phyloP scores from a whole-genome alignment of 2,888 invertebrate species.

The Leucania comma region DNA sequence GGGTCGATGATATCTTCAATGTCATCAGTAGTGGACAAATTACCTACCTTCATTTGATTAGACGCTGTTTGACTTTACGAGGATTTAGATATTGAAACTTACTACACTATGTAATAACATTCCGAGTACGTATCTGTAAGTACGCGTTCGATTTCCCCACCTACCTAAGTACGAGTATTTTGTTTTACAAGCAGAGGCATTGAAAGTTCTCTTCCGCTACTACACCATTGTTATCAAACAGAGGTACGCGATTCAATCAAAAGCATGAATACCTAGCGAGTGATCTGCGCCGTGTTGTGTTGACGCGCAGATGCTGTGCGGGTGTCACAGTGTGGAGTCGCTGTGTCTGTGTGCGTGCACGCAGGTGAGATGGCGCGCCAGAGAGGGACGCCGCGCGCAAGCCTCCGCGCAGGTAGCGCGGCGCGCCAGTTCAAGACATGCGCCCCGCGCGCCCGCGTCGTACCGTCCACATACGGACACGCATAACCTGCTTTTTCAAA shows the following conservation, averaged over 20 bases:
- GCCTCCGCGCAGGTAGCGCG: constrained; percentile 82
- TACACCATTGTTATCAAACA: constrained; percentile 18
- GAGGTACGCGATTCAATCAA: constrained; percentile 32
- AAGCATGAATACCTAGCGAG: constrained; percentile 46
- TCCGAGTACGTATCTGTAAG: not conserved
- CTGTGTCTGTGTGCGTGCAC: constrained; percentile 63
- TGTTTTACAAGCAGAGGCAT: constrained; percentile 4
- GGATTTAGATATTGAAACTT: not conserved
- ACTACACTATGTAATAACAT: not conserved
- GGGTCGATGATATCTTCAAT: constrained; percentile 7
- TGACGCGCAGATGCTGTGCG: constrained; percentile 32
- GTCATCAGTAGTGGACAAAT: not conserved
- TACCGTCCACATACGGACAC: constrained; percentile 65
- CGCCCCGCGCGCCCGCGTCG: constrained; percentile 84
- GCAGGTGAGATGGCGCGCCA: constrained; percentile 79
- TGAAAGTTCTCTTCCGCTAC: constrained; percentile 7
- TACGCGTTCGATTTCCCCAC: not conserved
- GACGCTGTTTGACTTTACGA: not conserved
- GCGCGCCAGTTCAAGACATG: constrained; percentile 79
- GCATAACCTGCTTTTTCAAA: constrained; percentile 76
- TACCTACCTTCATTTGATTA: not conserved
- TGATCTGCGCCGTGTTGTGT: constrained; percentile 40
- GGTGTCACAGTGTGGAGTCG: constrained; percentile 34
- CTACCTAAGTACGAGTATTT: not conserved
- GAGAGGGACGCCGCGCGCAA: constrained; percentile 78